These are phyloP conservation scores for Drosophila anomalipes DNA, from an alignment of 2,888 invertebrate species.

Conservation along the genomic window DNA sequence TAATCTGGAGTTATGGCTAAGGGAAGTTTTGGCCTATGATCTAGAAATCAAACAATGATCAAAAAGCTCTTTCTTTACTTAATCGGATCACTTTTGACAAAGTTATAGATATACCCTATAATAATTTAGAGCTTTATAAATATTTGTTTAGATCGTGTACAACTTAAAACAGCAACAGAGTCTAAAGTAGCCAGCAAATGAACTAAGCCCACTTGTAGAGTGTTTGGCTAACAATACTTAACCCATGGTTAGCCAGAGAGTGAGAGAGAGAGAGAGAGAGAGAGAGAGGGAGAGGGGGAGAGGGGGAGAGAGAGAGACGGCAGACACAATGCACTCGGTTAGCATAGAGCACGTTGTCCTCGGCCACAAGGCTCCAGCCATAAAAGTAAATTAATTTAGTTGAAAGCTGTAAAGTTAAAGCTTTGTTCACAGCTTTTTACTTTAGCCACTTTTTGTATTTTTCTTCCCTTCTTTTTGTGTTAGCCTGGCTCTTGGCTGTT, in stretches of 20 bases:
- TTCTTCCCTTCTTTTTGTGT: slow-evolving; percentile 13
- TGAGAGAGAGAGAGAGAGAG: not conserved
- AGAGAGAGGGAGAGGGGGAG: too few species aligned
- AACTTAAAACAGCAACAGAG: not conserved
- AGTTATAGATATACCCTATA: fast-evolving
- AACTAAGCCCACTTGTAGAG: slow-evolving; percentile 27
- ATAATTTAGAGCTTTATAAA: not conserved
- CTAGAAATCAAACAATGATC: too few species aligned
- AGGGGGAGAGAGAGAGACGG: not conserved
- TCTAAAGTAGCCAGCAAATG: slow-evolving; percentile 14
- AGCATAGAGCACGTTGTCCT: slow-evolving; percentile 42
- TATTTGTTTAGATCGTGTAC: not conserved
- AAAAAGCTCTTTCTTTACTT: not conserved
- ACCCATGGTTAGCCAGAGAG: slow-evolving; percentile 39
- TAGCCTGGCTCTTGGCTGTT: slow-evolving; percentile 7
- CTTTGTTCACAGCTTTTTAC: slow-evolving; percentile 76
- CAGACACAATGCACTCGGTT: slow-evolving; percentile 23
- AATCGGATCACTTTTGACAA: not conserved
- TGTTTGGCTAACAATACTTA: slow-evolving; percentile 38
- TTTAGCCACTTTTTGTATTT: slow-evolving; percentile 48
- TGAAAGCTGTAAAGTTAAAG: slow-evolving; percentile 84
- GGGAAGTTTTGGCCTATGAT: too few species aligned
- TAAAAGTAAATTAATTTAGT: slow-evolving; percentile 84
- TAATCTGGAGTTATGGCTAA: not conserved
- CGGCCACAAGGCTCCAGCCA: slow-evolving; percentile 36